Evolutionary conservation across 2,113 vertebrate species (phyloP), one percentile per base, ranked within the genome.

Genomic region (Microtus ochrogaster): DNA sequence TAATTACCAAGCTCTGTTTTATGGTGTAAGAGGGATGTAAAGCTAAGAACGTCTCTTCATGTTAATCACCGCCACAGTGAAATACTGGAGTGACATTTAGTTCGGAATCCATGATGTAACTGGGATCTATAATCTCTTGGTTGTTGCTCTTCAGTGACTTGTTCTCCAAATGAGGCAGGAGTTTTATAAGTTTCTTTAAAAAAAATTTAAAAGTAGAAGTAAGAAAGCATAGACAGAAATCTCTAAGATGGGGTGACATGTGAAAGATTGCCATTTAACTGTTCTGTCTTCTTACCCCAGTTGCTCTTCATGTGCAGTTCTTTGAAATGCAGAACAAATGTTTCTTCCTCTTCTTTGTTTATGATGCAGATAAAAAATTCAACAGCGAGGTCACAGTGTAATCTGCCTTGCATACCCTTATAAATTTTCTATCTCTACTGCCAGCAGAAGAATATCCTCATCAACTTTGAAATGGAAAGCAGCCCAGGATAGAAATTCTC

Each of bases 401-500:
- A 95, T 97, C 94, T 97, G 83, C 84, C 86, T 90, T 94, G 44
- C 19, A 96, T 90, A 89, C 82, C 83, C 88, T 97, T 89, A 96
- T 97, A 97, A 92, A 96, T 95, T 96, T 85, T 76, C 58, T 96
- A 11, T 88, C 96, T 98, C 98, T 96, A 94, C 74, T 94, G 73
- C 55, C 52, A 91, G 3, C 76, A 61, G 70, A 89, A 96, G 5
- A 96, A 33, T 89, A 70, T 94, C 89, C 96, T 88, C 89, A 97
- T 97, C 98, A 98, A 97, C 82, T 95, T 90, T 94, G 92, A 95
- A 96, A 90, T 95, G 92, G 94, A 98, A 98, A 97, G 61, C n/a
- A 95, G 52, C 70, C 12, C 73, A 78, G 72, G 77, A 85, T 76
- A 96, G 84, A 94, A 93, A 94, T 97, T 96, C 70, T 78, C 94